Evolutionary conservation across 1,140 invertebrate species (phyloP), one percentile per base, ranked within the genome.

Genomic region (Rhizoglyphus robini): DNA sequence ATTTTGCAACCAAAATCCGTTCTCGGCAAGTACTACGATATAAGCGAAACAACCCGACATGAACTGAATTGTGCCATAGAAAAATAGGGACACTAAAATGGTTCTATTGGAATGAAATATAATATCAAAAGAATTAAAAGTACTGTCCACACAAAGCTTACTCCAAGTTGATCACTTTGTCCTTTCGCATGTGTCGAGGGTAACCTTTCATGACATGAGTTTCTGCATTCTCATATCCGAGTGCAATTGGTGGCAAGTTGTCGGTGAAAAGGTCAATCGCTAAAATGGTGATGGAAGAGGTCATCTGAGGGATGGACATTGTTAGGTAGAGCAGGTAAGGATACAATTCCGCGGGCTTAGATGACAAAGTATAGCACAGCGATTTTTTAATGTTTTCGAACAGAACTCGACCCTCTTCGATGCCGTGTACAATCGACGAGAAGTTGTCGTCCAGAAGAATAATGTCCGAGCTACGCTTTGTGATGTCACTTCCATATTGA

Each of bases 341-440:
- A 48, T 91, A 92, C 74, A 99, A 97, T 82, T 99, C 96, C 70
- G 96, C 95, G 80, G 98, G 98, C 80, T 99, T 99, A 66, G 92
- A 96, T 68, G 96, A 97, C 65, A 99, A 80, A 38, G 95, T 98
- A 81, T 99, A 99, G 25, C 93, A 93, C 79, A 99, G 98, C 69
- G 95, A 98, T 79, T 99, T 99, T 81, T 99, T 99, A 77, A 99
- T 79, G 77, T 99, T 99, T 80, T 99, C 96, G 82, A 99, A 99
- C 76, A 99, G 97, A 67, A 98, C 77, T 67, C 96, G 87, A 68
- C 78, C 82, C 71, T 84, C 83, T 72, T 85, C 83, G 66, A 85
- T 82, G 23, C 82, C 84, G 31, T 76, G 80, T 5, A 84, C 83
- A 69, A 85, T 84, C 8, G 83, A 83, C 2, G 83, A 81, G 73